Percentiles rank a stretch among this genome's conserved stretches.
phyloP scores from a whole-genome alignment of 2,888 invertebrate species.

The Nipponacmea schrenckii region DNA sequence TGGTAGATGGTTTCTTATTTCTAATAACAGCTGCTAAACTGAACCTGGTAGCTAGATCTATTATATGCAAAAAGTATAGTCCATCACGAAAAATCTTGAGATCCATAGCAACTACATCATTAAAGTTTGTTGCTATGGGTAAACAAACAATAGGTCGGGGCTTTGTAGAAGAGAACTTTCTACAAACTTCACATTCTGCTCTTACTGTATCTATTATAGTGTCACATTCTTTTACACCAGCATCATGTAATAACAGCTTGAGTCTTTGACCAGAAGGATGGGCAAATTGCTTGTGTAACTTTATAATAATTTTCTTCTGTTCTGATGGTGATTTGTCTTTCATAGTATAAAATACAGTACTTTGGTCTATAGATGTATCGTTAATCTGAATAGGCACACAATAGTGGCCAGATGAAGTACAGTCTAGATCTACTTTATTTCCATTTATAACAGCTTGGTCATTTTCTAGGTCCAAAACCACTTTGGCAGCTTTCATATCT shows the following conservation, averaged over 20 bases:
- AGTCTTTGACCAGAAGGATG: neutral
- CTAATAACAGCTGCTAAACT: too few relatives aligned
- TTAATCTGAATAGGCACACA: constrained; percentile 17
- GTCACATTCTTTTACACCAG: neutral
- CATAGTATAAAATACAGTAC: neutral
- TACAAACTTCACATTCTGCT: neutral
- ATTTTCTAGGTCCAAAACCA: constrained; percentile 16
- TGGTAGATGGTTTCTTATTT: too few relatives aligned
- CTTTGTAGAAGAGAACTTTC: neutral
- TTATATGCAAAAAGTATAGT: too few relatives aligned
- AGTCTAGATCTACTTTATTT: constrained; percentile 17
- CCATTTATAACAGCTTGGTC: constrained; percentile 24
- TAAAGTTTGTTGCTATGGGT: constrained; percentile 20
- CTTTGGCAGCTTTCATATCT: constrained; percentile 20
- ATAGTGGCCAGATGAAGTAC: constrained; percentile 27
- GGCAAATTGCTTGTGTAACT: neutral
- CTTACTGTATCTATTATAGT: neutral
- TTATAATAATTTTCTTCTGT: neutral
- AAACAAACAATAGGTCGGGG: constrained; percentile 11
- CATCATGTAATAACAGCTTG: neutral
- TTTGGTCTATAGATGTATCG: neutral
- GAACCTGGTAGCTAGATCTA: too few relatives aligned
- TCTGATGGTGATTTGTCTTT: neutral
- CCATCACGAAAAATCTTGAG: constrained; percentile 5
- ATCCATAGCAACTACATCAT: constrained; percentile 22